Evolutionary conservation across 64 coral and sea anemone genomes (phyloP).

Genomic region (Astreopora myriophthalma): DNA sequence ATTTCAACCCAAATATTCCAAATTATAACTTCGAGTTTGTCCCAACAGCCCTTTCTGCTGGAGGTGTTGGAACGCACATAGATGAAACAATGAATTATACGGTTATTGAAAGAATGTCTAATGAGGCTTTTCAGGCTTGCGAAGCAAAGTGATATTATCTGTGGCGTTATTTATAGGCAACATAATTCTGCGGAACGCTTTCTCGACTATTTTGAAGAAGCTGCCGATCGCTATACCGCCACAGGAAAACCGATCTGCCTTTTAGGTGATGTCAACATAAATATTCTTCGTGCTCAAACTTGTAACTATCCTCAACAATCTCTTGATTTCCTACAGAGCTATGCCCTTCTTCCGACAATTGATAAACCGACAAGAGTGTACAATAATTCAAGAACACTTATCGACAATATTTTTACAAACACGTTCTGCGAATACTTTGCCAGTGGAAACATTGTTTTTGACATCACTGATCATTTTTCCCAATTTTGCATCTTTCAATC

Average conservation of each 20-base stretch:
- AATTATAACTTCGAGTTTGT: conserved; percentile 23
- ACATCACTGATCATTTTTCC: conserved; percentile 53
- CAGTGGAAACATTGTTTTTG: conserved; percentile 53
- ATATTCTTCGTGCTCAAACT: not conserved
- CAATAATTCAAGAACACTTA: conserved; percentile 54
- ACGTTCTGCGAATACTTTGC: not conserved
- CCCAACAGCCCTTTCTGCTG: conserved; percentile 10
- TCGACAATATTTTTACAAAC: conserved; percentile 65
- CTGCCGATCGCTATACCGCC: not conserved
- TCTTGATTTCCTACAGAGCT: conserved; percentile 29
- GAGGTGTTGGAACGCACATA: conserved; percentile 34
- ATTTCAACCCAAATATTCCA: not conserved
- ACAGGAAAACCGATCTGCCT: conserved; percentile 32
- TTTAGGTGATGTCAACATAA: conserved; percentile 44
- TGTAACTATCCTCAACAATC: conserved; percentile 27
- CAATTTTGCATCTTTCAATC: conserved; percentile 30
- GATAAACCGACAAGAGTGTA: conserved; percentile 63
- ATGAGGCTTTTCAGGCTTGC: conserved; percentile 46
- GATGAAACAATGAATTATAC: conserved; percentile 7
- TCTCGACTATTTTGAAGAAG: conserved; percentile 46
- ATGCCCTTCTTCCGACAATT: conserved; percentile 36
- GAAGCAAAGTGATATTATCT: conserved; percentile 48
- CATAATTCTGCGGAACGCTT: conserved; percentile 34
- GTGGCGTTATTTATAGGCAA: conserved; percentile 18
- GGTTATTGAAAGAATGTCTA: conserved; percentile 31